phyloP scores from a whole-genome alignment of 2,888 invertebrate species.

The Adelognathus sp. region DNA sequence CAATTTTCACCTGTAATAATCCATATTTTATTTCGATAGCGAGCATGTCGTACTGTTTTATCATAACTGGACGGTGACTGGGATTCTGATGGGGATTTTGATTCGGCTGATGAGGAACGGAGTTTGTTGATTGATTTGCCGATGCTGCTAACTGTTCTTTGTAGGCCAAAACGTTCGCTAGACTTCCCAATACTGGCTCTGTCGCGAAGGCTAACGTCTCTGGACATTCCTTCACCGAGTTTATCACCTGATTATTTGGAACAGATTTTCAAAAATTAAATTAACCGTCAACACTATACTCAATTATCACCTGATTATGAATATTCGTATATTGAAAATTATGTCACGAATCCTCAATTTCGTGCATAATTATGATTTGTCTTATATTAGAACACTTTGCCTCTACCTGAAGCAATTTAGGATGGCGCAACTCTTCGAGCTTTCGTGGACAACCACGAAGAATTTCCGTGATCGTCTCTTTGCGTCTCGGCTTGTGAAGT shows the following conservation, averaged over 20 bases:
- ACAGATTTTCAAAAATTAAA: too few relatives aligned
- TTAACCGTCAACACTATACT: background rate
- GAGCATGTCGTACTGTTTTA: constrained; percentile 92
- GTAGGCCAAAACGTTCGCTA: constrained; percentile 94
- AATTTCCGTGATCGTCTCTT: constrained; percentile 95
- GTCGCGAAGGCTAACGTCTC: constrained; percentile 97
- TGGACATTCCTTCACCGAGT: constrained; percentile 88
- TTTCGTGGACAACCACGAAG: constrained; percentile 90
- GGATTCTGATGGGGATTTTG: constrained; percentile 67
- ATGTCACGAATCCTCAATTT: too few relatives aligned
- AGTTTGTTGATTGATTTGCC: constrained; percentile 70
- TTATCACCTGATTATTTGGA: constrained; percentile 55
- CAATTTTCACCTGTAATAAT: constrained; percentile 89
- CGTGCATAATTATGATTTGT: too few relatives aligned
- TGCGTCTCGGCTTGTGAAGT: constrained; percentile 94
- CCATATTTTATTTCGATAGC: constrained; percentile 97
- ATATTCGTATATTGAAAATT: too few relatives aligned
- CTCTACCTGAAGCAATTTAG: constrained; percentile 87
- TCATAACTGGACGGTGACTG: constrained; percentile 84
- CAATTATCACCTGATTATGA: too few relatives aligned
- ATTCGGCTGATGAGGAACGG: constrained; percentile 72
- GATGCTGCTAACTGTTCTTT: constrained; percentile 84
- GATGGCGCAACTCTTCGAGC: constrained; percentile 92
- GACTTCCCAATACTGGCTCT: constrained; percentile 93
- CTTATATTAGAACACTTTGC: background rate